Evolutionary conservation across 2,113 vertebrate species (phyloP).

Genomic region (Muscicapa adusta): DNA sequence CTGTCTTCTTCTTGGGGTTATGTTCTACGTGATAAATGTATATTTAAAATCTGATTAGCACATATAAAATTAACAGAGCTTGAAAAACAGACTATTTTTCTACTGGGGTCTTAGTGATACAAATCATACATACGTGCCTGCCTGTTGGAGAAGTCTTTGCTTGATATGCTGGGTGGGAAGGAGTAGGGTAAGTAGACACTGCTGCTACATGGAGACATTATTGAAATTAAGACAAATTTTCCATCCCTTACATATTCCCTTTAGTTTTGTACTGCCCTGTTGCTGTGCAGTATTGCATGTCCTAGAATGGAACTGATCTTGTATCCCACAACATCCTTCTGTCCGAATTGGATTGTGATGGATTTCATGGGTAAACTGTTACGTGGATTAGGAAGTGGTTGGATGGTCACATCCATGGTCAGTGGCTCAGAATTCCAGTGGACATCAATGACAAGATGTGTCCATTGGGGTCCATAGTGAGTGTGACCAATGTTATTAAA

Average conservation of each 20-base stretch:
- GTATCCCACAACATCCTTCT: not conserved
- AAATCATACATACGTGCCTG: rapidly evolving
- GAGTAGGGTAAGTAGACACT: not conserved
- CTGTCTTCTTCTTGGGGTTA: not conserved
- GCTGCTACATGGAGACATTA: not conserved
- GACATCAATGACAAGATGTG: not conserved
- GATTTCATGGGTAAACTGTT: not conserved
- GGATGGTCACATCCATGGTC: too few species aligned
- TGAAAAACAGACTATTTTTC: not conserved
- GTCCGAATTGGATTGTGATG: too few species aligned
- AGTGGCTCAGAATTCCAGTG: not conserved
- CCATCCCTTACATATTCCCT: not conserved
- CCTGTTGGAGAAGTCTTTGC: not conserved
- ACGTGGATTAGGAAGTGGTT: not conserved
- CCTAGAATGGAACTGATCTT: not conserved
- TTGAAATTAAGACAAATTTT: not conserved
- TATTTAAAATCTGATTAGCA: not conserved
- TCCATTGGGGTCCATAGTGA: too few species aligned
- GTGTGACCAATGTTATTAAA: not conserved
- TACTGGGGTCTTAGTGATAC: not conserved
- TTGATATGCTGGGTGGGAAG: not conserved
- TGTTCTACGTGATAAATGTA: not conserved
- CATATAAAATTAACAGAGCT: not conserved
- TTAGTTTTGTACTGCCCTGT: not conserved
- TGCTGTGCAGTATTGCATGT: not conserved